Percentiles rank a stretch among this genome's conserved stretches.
Evolutionary conservation across 2,797 vertebrate genomes (phyloP).

Genomic region (Neostethus bicornis): DNA sequence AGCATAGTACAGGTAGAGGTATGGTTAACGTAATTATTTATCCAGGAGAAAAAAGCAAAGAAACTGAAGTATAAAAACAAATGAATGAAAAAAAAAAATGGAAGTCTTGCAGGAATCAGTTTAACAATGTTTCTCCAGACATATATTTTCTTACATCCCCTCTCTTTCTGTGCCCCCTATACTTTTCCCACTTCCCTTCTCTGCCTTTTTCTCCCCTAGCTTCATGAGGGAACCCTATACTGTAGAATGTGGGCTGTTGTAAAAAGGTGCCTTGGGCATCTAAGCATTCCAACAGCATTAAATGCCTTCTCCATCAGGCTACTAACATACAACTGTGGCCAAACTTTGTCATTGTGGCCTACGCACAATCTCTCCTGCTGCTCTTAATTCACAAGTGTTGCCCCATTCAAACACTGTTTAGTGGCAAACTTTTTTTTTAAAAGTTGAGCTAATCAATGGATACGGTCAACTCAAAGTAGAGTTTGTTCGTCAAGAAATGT

Average conservation of each 20-base stretch:
- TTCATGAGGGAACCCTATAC: slow-evolving; percentile 62
- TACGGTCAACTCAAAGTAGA: slow-evolving; percentile 40
- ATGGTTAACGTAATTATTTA: slow-evolving; percentile 13
- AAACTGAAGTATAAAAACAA: slow-evolving; percentile 13
- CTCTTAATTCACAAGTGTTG: slow-evolving; percentile 48
- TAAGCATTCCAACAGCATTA: slow-evolving; percentile 60
- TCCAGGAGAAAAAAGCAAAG: slow-evolving; percentile 3
- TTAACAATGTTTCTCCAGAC: slow-evolving; percentile 53
- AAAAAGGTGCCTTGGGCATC: slow-evolving; percentile 64
- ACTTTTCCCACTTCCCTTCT: slow-evolving; percentile 7
- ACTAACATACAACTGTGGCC: slow-evolving; percentile 39
- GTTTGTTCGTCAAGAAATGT: slow-evolving; percentile 43
- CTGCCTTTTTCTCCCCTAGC: slow-evolving; percentile 19
- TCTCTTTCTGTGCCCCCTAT: slow-evolving; percentile 11
- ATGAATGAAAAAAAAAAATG: slow-evolving; percentile 26
- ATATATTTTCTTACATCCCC: slow-evolving; percentile 42
- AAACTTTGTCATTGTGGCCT: slow-evolving; percentile 47
- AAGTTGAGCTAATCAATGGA: slow-evolving; percentile 67
- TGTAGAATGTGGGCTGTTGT: slow-evolving; percentile 58
- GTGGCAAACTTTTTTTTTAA: slow-evolving; percentile 53
- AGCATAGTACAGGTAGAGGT: background rate
- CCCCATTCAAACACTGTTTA: slow-evolving; percentile 25
- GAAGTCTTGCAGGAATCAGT: slow-evolving; percentile 33
- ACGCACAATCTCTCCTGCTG: slow-evolving; percentile 41
- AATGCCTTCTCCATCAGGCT: slow-evolving; percentile 61